These are phyloP conservation scores for Pterocles burchelli DNA, from an alignment of 2,113 vertebrate species.

Conservation along the genomic window DNA sequence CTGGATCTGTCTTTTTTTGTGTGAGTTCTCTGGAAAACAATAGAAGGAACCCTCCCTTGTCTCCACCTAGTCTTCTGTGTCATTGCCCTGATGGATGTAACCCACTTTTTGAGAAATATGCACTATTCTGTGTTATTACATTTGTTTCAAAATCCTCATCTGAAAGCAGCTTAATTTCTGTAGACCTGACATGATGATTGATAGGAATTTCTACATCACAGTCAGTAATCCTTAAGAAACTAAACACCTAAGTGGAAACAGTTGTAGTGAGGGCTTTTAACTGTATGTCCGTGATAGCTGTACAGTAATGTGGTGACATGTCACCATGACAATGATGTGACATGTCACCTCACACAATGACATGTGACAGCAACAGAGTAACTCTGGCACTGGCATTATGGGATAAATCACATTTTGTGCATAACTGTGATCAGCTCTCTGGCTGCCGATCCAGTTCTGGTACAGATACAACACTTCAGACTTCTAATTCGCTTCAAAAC, in stretches of 20 bases:
- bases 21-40: constrained; percentile 12
- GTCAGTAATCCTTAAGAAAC: constrained; percentile 64
- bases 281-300: constrained; percentile 26
- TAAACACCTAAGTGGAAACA: constrained; percentile 63
- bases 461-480: neutral
- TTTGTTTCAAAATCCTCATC: constrained; percentile 58
- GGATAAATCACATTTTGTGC: constrained; percentile 31
- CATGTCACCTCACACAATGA: constrained; percentile 51
- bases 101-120: constrained; percentile 51
- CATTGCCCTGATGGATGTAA: constrained; percentile 44
- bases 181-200: constrained; percentile 56
- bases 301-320: constrained; percentile 40
- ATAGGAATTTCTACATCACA: constrained; percentile 67
- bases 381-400: constrained; percentile 9
- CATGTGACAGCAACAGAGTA: constrained; percentile 55
- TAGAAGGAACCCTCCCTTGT: constrained; percentile 10
- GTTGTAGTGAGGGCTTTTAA: constrained; percentile 53
- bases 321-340: constrained; percentile 62
- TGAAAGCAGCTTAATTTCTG: constrained; percentile 65
- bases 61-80: constrained; percentile 39
- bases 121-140: constrained; percentile 43
- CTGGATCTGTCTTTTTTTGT: neutral
- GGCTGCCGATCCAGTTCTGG: neutral
- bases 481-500: neutral
- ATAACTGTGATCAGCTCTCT: neutral